Evolutionary conservation across 1,140 invertebrate genomes (phyloP), one percentile per base, ranked within the genome.

Genomic region (Contarinia nasturtii): DNA sequence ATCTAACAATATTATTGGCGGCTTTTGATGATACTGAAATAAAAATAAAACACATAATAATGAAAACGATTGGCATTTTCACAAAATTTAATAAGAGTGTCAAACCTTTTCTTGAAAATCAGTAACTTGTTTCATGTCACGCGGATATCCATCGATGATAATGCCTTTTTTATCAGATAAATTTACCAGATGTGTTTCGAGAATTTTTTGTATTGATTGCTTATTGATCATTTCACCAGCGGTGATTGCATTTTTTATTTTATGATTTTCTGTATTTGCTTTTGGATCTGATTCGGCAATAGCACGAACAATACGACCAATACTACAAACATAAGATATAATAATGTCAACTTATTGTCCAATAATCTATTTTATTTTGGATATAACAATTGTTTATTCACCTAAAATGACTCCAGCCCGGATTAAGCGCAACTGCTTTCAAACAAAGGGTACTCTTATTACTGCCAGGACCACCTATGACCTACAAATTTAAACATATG

Each of bases 101-200:
- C 57, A 54, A 38, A 91, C 88, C 74, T 86, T 82, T 38, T 71
- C 76, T 63, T 94, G 81, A 63, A 92, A 93, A 53, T 79, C 73
- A 38, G 77, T 72, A 49, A 86, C 79, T 68, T 95, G 89, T 44
- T 78, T 76, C 52, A 90, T 67, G 55, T 92, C 85, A 44, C 88
- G 69, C 0, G 91, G 90, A 65, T 83, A 94, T 1, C 89, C 89
- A 60, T 92, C 89, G 27, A 95, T 75, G 44, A 95, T 72, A 48
- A 92, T 78, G 12, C 88, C 88, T 17, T 72, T 67, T 49, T 63
- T 61, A 42, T 70, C 65, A 7, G 45, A 45, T 36, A 62, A 43
- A 47, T 60, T 57, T 2, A 53, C 45, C 48, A 81, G 68, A 48
- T 78, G 71, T 38, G 68, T 67, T n/a, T 79, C 73, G 0, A 86